Evolutionary conservation across 2,113 vertebrate species (phyloP), one percentile per base, ranked within the genome.

Genomic region (Engraulis encrasicolus): DNA sequence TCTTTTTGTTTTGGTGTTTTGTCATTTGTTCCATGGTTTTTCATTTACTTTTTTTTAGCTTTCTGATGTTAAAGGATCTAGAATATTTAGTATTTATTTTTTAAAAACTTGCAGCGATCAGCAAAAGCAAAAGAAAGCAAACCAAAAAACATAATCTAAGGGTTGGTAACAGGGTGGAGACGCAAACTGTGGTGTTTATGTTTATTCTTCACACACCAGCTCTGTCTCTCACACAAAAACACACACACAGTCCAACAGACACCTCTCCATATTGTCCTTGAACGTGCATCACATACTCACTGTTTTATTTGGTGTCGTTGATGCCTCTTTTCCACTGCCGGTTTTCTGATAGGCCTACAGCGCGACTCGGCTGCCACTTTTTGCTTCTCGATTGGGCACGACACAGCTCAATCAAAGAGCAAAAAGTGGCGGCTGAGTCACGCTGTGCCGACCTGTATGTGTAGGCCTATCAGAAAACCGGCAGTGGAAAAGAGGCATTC

Each of bases 71-170:
- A 38, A n/a, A 82, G 81, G 71, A 86, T 85, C 82, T 82, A 37
- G 38, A 84, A 79, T 91, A 88, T 92, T 87, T 85, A 91, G 85
- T 93, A 94, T 92, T 93, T 94, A 92, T 94, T 93, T 91, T 89
- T 82, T 85, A 83, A 83, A 80, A n/a, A n/a, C 80, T 83, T 88
- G 87, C 4, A 89, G n/a, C n/a, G n/a, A 90, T 88, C 88, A 88
- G 84, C 85, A 52, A 87, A n/a, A 90, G 86, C 85, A 81, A 79
- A 61, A 17, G 88, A 84, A 85, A 89, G 49, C 81, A 90, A 93
- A 90, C 92, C 93, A 93, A 92, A 92, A 89, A 83, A n/a, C n/a
- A n/a, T n/a, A n/a, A n/a, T n/a, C 83, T 61, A 6, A 12, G 88
- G 31, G 88, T 90, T 84, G 83, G 89, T 45, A 45, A 89, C 88